Base-by-base conservation (phyloP, 1,140 invertebrate species). In the Procambarus clarkii region DNA sequence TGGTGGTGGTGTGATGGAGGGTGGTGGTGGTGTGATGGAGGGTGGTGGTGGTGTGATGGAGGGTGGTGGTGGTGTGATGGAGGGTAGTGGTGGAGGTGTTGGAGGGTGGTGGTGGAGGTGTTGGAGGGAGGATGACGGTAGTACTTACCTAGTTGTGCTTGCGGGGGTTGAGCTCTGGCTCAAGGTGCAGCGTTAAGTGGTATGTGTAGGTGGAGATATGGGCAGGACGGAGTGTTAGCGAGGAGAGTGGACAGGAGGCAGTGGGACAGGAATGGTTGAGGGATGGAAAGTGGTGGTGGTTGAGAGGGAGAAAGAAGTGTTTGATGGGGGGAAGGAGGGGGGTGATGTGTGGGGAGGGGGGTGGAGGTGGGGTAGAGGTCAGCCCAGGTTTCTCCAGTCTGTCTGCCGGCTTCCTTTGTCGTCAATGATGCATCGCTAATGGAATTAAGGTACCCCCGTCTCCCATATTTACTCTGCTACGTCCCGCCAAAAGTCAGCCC, bases 341-440 rank as follows among this genome's bases (percentile, higher is more conserved):
- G 11, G 82, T 15, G 24, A 45, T 46, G 24, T 64, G 60, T 15
- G 4, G 60, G 60, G 13, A 64, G 60, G 60, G 60, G 80, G n/a
- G n/a, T n/a, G 80, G 45, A 50, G 80, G 24, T 34, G 71, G 54
- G 60, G 82, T 46, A 74, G 69, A 54, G 83, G 83, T 86, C 83
- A 76, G 45, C 69, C 24, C 64, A 86, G 83, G 83, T 86, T 86
- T 86, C 83, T 86, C 69, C 64, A 86, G 69, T 83, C 58, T 69
- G 18, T 83, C 81, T 83, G 81, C 58, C 81, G 50, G 81, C 69
- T 60, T 60, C 83, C 83, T 86, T 86, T 86, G 83, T 86, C 83
- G 83, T 74, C 83, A 76, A 86, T 86, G 83, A 86, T 76, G 83
- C 83, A 76, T 86, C 69, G 69, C 83, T 86, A 86, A 86, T 86